phyloP scores from a whole-genome alignment of 2,113 vertebrate species.

The Triplophysa dalaica region DNA sequence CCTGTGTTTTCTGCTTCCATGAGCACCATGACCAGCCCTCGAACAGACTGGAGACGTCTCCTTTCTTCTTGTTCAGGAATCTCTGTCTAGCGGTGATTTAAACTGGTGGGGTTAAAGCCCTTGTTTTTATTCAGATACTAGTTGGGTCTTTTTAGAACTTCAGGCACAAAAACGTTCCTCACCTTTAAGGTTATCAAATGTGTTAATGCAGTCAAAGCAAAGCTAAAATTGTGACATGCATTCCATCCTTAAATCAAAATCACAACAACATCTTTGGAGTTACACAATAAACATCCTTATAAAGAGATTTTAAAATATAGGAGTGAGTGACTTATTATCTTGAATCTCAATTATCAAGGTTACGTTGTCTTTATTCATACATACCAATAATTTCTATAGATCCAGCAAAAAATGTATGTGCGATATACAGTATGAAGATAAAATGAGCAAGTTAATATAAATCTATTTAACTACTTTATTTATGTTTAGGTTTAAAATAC shows the following conservation, averaged over 20 bases:
- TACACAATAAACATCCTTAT: not conserved
- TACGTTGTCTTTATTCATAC: too few relatives aligned
- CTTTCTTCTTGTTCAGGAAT: conserved; percentile 50
- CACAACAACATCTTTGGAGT: not conserved
- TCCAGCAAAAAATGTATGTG: too few relatives aligned
- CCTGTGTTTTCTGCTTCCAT: conserved; percentile 68
- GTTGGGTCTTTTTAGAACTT: conserved; percentile 7
- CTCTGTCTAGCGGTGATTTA: conserved; percentile 62
- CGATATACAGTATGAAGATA: too few relatives aligned
- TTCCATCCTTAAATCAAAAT: too few relatives aligned
- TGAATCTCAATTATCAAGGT: too few relatives aligned
- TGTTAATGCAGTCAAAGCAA: not conserved
- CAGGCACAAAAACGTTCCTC: conserved; percentile 36
- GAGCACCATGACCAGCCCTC: conserved; percentile 69
- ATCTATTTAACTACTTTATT: too few relatives aligned
- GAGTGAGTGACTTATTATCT: too few relatives aligned
- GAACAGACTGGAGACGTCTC: conserved; percentile 40
- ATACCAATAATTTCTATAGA: too few relatives aligned
- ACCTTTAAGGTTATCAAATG: conserved; percentile 59
- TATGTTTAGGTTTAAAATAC: too few relatives aligned
- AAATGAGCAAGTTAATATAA: too few relatives aligned
- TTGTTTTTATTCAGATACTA: conserved; percentile 30
- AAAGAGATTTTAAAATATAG: too few relatives aligned
- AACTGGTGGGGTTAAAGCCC: conserved; percentile 59
- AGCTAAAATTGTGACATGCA: conserved; percentile 28